Conservation (phyloP, 1,140 invertebrate species). For the Halesus radiatus region DNA sequence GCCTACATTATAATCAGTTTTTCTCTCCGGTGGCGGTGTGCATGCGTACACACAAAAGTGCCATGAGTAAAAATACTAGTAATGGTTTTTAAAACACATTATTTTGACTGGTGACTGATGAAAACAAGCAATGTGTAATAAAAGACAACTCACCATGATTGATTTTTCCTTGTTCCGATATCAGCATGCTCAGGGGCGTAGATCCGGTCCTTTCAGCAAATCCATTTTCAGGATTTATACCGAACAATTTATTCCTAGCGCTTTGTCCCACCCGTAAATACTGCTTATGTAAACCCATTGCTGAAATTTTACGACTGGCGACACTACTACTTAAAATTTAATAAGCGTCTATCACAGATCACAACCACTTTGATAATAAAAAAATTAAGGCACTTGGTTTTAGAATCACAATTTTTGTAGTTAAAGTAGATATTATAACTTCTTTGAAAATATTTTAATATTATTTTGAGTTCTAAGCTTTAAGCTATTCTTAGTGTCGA, state of each 20-base stretch:
- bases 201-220: conserved; percentile 67
- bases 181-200: conserved; percentile 80
- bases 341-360: conserved; percentile 23
- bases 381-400: conserved; percentile 10
- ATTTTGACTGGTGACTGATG: too few relatives aligned
- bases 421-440: too few relatives aligned
- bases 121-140: too few relatives aligned
- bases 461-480: too few relatives aligned
- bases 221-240: conserved; percentile 67
- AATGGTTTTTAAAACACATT: too few relatives aligned
- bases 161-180: conserved; percentile 80
- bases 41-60: too few relatives aligned
- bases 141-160: conserved; percentile 83
- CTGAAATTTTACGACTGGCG: conserved; percentile 1
- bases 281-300: conserved; percentile 78
- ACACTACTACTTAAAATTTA: not conserved
- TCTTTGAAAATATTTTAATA: too few relatives aligned
- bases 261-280: conserved; percentile 81
- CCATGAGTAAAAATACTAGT: too few relatives aligned
- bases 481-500: not conserved
- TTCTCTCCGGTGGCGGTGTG: too few relatives aligned
- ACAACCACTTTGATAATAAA: conserved; percentile 8
- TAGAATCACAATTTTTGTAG: conserved; percentile 1
- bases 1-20: too few relatives aligned
- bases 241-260: conserved; percentile 78